Conservation (phyloP, 2,888 invertebrate genomes). For the Scaptomyza caliginosa region DNA sequence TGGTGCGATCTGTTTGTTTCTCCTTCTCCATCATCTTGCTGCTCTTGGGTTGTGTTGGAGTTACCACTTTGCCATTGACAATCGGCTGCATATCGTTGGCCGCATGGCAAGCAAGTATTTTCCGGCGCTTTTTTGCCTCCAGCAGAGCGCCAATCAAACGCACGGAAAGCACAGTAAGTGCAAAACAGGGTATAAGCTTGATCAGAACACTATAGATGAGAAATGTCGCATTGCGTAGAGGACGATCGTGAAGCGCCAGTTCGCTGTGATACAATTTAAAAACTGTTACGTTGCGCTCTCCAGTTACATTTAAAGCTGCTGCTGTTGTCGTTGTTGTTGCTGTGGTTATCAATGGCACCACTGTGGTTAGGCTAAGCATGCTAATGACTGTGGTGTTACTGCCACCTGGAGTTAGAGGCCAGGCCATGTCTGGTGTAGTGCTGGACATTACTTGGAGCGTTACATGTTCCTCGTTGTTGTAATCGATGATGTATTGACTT, state of each 20-base stretch:
- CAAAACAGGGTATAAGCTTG: constrained; percentile 95
- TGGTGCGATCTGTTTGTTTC: constrained; percentile 92
- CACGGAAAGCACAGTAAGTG: constrained; percentile 92
- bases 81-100: constrained; percentile 84
- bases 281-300: constrained; percentile 87
- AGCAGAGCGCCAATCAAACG: constrained; percentile 91
- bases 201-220: constrained; percentile 97
- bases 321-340: constrained; percentile 3
- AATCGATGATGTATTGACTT: constrained; percentile 75
- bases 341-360: constrained; percentile 6
- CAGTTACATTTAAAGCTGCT: constrained; percentile 1
- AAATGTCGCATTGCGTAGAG: constrained; percentile 90
- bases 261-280: constrained; percentile 89
- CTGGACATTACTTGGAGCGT: constrained; percentile 74
- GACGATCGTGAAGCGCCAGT: constrained; percentile 86
- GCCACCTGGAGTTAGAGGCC: constrained; percentile 29
- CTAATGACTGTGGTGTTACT: constrained; percentile 36
- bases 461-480: constrained; percentile 62
- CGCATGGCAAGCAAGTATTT: constrained; percentile 86
- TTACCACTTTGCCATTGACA: constrained; percentile 81
- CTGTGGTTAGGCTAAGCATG: constrained; percentile 23
- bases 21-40: constrained; percentile 84
- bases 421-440: constrained; percentile 65
- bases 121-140: constrained; percentile 90
- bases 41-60: constrained; percentile 74